Conservation (phyloP, 2,113 vertebrate species). For the Nerophis ophidion region DNA sequence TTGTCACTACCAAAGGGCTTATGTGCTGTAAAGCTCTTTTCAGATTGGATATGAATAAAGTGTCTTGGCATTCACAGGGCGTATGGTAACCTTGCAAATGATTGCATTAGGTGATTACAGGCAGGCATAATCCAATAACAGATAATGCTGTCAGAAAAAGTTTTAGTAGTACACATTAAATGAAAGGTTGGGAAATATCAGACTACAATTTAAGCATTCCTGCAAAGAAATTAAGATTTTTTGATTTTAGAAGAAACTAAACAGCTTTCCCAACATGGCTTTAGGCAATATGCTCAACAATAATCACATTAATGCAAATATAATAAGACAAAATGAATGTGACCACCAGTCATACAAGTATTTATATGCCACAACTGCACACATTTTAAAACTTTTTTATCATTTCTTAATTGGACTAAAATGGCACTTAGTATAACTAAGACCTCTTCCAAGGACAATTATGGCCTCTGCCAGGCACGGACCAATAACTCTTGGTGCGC, state of each 20-base stretch:
- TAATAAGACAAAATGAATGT: neutral
- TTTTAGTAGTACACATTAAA: neutral
- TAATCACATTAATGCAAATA: neutral
- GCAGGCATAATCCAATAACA: slow-evolving; percentile 6
- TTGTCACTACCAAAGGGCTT: slow-evolving; percentile 38
- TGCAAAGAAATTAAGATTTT: neutral
- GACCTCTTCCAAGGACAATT: too few relatives aligned
- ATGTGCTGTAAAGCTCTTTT: slow-evolving; percentile 46
- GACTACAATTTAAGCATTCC: neutral
- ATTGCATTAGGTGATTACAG: slow-evolving; percentile 3
- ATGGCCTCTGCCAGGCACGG: too few relatives aligned
- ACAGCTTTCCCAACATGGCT: neutral
- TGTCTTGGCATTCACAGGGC: slow-evolving; percentile 27
- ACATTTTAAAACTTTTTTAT: too few relatives aligned
- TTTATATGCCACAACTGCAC: too few relatives aligned
- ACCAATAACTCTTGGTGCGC: too few relatives aligned
- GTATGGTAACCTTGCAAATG: slow-evolving; percentile 20
- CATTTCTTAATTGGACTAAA: too few relatives aligned
- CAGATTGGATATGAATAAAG: slow-evolving; percentile 34
- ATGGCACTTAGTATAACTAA: too few relatives aligned
- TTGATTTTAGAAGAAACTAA: neutral
- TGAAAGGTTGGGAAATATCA: too few relatives aligned
- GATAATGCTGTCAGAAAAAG: slow-evolving; percentile 3
- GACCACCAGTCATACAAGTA: too few relatives aligned
- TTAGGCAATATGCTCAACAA: neutral